Base-by-base conservation (phyloP, 2,113 vertebrate genomes). In the Caranx melampygus region DNA sequence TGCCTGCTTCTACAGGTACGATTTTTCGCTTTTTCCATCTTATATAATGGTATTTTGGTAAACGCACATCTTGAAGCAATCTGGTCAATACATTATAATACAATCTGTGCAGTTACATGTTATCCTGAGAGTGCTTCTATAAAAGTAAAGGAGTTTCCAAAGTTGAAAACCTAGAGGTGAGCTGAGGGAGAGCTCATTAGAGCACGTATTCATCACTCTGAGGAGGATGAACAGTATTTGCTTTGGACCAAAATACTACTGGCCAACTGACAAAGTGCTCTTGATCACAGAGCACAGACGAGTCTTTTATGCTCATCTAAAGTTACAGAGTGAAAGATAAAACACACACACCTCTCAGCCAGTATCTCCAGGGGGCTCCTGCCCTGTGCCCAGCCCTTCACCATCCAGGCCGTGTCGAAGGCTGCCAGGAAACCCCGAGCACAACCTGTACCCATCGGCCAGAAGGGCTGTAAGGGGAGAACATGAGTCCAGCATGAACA, bases 401-500 rank as follows among this genome's bases (percentile, higher is more conserved):
- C 97, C 97, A 99, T 99, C 98, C 98, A 99, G 0, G 95, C 96
- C 0, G 96, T 96, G 88, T 99, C 98, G 57, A 99, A 98, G 45
- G 98, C 98, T 12, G 98, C 98, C 86, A 99, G 81, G 82, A 99
- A 99, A 0, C 98, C 98, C 0, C 98, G 95, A 64, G 98, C 98
- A 87, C 98, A 99, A 7, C 98, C 98, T 0, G 98, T 99, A 0
- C 98, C 98, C 98, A 99, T 99, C 0, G 98, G 98, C 98, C 98
- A 99, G 93, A 99, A 99, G 1, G 98, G 98, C 98, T 99, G 83
- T 2, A 71, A 64, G 65, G 13, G 52, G 9, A 89, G 16, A 83
- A 71, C 61, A 63, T 4, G 11, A 26, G 4, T 62, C 66, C 49
- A 79, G 42, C 1, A 5, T 15, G 21, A 45, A 40, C 6, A 31